Evolutionary conservation across 2,113 vertebrate species (phyloP).

Genomic region (Ornithorhynchus anatinus): DNA sequence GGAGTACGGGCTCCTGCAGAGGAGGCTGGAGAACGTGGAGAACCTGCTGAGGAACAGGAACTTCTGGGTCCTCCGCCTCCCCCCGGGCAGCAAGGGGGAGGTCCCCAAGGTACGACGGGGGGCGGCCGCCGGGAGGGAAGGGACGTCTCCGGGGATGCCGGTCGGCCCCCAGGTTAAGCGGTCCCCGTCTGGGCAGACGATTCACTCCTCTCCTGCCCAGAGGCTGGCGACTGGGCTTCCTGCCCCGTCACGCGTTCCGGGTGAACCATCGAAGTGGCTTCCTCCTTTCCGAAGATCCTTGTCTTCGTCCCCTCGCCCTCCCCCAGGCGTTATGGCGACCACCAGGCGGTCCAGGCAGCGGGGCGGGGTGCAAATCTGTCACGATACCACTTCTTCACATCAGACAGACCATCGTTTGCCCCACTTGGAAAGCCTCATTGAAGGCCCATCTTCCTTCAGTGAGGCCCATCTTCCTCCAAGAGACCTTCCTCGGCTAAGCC

Average conservation of each 20-base stretch:
- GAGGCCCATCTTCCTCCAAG: too few species aligned
- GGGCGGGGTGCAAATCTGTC: too few species aligned
- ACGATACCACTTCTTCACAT: too few species aligned
- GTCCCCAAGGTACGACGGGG: slow-evolving; percentile 53
- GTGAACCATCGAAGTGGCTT: neutral
- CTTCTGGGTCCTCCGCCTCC: slow-evolving; percentile 59
- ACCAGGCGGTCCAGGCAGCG: too few species aligned
- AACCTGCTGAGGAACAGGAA: slow-evolving; percentile 64
- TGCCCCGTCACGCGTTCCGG: neutral
- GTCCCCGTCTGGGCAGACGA: too few species aligned
- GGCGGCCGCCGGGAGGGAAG: neutral
- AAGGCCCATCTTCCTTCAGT: too few species aligned
- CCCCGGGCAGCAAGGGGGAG: slow-evolving; percentile 43
- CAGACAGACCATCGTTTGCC: too few species aligned
- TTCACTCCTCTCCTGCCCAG: fast-evolving
- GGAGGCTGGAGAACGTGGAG: slow-evolving; percentile 69
- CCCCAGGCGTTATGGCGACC: too few species aligned
- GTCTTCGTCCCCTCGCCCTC: fast-evolving
- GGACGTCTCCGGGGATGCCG: too few species aligned
- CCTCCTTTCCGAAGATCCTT: neutral
- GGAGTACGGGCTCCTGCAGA: slow-evolving; percentile 68
- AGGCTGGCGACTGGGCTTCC: fast-evolving
- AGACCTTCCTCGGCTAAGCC: too few species aligned
- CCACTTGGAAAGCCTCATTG: too few species aligned
- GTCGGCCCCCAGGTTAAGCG: too few species aligned